Percentiles rank a stretch among this genome's conserved stretches.
Conservation (phyloP, 2,113 vertebrate genomes). For the Mohoua ochrocephala region DNA sequence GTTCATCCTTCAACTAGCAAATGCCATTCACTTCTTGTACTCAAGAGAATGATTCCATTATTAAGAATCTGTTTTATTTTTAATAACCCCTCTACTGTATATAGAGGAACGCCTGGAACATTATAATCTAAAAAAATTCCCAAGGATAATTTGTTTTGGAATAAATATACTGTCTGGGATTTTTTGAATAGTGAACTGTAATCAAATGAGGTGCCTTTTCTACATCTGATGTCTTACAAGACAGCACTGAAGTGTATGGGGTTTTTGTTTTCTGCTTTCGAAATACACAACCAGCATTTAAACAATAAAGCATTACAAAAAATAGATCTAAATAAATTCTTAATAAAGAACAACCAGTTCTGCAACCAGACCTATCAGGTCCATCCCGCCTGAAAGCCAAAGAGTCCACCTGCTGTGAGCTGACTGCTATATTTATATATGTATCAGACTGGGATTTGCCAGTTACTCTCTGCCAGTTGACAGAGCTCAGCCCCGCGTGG, state of each 20-base stretch:
- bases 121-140: conserved; percentile 16
- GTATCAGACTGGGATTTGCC: conserved; percentile 8
- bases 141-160: not conserved
- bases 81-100: conserved; percentile 1
- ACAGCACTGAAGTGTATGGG: not conserved
- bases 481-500: not conserved
- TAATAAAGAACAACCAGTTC: not conserved
- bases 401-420: conserved; percentile 34
- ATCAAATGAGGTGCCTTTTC: not conserved
- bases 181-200: not conserved
- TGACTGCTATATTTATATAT: conserved; percentile 30
- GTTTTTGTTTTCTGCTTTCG: not conserved
- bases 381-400: not conserved
- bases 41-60: not conserved
- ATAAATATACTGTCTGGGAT: not conserved
- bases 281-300: not conserved
- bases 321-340: not conserved
- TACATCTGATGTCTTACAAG: not conserved
- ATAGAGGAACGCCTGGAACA: not conserved
- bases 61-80: conserved; percentile 42
- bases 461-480: not conserved
- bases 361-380: not conserved
- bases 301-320: not conserved
- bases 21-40: not conserved
- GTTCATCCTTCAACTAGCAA: not conserved